phyloP scores from a whole-genome alignment of 2,888 invertebrate species.

The Harmothoe impar region DNA sequence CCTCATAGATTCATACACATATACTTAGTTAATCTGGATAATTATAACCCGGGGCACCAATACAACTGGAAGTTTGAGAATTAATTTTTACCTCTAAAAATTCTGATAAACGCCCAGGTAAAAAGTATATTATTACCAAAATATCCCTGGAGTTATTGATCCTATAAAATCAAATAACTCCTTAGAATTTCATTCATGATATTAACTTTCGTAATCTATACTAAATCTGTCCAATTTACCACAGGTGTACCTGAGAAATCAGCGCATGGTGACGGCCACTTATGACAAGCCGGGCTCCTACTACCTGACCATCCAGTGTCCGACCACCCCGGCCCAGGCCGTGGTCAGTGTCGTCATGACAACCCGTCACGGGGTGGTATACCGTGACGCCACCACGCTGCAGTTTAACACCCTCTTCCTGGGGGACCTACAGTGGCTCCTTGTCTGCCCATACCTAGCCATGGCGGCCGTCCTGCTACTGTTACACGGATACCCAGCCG shows the following conservation, averaged over 20 bases:
- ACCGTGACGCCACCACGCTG: constrained; percentile 64
- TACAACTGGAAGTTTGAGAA: no score
- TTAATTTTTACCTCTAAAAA: no score
- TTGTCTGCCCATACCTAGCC: constrained; percentile 65
- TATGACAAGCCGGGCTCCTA: constrained; percentile 64
- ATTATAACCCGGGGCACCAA: no score
- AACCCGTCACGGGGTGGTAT: constrained; percentile 64
- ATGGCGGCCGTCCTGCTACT: constrained; percentile 63
- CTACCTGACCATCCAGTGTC: constrained; percentile 57
- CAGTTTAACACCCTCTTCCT: constrained; percentile 66
- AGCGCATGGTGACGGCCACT: constrained; percentile 46
- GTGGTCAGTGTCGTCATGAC: constrained; percentile 65
- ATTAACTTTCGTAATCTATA: no score
- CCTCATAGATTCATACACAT: no score
- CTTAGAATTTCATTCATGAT: no score
- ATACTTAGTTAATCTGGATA: not conserved
- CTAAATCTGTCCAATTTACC: not conserved
- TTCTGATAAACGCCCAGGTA: no score
- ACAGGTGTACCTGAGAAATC: constrained; percentile 64
- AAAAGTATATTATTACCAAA: no score
- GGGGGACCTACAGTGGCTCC: constrained; percentile 67
- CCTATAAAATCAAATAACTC: no score
- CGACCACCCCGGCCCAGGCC: constrained; percentile 54
- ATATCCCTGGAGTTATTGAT: no score
- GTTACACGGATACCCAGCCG: constrained; percentile 68